phyloP scores from a whole-genome alignment of 2,888 invertebrate genomes.

The Hypercompe scribonia region DNA sequence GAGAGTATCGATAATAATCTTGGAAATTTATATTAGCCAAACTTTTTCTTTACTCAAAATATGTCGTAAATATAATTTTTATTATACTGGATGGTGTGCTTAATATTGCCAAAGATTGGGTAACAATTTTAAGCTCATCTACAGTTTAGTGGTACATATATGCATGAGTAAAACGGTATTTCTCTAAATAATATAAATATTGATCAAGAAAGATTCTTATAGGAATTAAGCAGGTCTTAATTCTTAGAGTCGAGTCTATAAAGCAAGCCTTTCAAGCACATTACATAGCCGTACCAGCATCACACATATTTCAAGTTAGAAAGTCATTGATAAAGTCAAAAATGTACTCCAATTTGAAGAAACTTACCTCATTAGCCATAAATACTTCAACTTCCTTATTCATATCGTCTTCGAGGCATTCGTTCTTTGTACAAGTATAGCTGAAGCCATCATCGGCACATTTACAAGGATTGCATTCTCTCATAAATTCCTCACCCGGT shows the following conservation, averaged over 20 bases:
- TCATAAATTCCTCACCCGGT: constrained; percentile 77
- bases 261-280: background rate
- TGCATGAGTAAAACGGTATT: background rate
- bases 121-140: background rate
- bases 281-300: no score
- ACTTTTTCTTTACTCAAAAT: background rate
- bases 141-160: background rate
- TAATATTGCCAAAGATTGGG: background rate
- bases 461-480: constrained; percentile 85
- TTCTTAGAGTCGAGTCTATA: background rate
- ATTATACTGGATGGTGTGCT: background rate
- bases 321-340: background rate
- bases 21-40: background rate
- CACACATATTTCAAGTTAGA: no score
- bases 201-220: no score
- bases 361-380: constrained; percentile 71
- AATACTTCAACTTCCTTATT: constrained; percentile 80
- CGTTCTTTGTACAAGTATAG: constrained; percentile 82
- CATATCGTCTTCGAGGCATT: constrained; percentile 71
- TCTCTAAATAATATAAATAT: background rate
- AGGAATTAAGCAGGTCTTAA: no score
- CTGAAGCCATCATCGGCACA: constrained; percentile 82
- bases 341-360: background rate
- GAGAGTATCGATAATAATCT: background rate
- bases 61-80: background rate